Percentiles rank a stretch among this genome's conserved stretches.
Evolutionary conservation across 2,113 vertebrate genomes (phyloP).

Genomic region (Picathartes gymnocephalus): DNA sequence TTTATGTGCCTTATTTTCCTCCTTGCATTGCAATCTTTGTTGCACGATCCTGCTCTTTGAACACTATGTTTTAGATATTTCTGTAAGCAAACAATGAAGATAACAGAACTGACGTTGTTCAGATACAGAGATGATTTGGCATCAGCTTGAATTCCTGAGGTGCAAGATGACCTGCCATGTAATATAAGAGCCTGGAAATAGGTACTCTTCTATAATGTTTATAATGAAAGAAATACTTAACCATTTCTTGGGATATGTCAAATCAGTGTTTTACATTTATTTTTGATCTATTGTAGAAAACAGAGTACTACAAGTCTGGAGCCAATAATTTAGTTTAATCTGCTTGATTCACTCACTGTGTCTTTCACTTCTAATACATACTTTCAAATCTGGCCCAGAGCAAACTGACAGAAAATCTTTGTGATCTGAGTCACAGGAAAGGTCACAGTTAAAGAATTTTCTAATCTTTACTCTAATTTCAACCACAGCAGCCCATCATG

Average conservation of each 20-base stretch:
- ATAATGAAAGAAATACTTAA: background rate
- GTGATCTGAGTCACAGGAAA: background rate
- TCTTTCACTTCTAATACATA: conserved; percentile 21
- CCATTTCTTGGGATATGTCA: background rate
- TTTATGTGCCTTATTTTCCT: background rate
- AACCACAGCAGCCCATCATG: background rate
- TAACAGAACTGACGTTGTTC: background rate
- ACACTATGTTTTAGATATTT: background rate
- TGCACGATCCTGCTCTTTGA: background rate
- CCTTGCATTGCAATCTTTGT: background rate
- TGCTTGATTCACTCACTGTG: background rate
- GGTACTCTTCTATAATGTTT: background rate
- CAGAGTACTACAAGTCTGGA: background rate
- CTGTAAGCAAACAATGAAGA: background rate
- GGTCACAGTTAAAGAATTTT: background rate
- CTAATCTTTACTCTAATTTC: background rate
- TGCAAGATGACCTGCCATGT: background rate
- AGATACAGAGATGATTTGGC: background rate
- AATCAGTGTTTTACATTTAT: background rate
- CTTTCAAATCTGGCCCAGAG: conserved; percentile 5
- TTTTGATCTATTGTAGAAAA: background rate
- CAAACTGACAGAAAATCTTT: conserved; percentile 48
- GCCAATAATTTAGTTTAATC: background rate
- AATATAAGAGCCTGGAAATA: background rate
- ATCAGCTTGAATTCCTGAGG: background rate